phyloP scores from a whole-genome alignment of 2,113 vertebrate genomes.

The Perca schrenkii region DNA sequence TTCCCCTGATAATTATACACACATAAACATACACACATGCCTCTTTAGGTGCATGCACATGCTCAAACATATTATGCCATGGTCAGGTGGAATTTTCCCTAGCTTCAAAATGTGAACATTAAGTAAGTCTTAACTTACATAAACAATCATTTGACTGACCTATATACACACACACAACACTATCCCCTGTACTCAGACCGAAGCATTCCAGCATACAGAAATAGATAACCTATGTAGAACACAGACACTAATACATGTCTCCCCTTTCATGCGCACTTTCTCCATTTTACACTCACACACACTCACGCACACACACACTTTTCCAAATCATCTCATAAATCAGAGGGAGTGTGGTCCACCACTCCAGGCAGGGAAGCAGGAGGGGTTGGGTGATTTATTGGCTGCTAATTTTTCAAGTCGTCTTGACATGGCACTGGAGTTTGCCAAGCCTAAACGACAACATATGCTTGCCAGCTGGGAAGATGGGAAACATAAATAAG shows the following conservation, averaged over 20 bases:
- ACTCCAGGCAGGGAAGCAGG: conserved; percentile 80
- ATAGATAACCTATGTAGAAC: conserved; percentile 76
- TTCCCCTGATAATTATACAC: conserved; percentile 66
- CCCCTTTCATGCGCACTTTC: conserved; percentile 56
- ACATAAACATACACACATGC: conserved; percentile 21
- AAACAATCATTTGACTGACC: conserved; percentile 35
- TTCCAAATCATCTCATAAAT: conserved; percentile 84
- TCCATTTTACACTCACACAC: conserved; percentile 48
- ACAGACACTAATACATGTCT: conserved; percentile 61
- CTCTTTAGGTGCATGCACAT: neutral
- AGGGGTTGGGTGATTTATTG: conserved; percentile 85
- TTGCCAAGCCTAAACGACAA: conserved; percentile 86
- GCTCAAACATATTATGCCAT: neutral
- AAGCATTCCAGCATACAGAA: conserved; percentile 62
- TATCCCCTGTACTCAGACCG: conserved; percentile 46
- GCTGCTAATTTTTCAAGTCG: conserved; percentile 87
- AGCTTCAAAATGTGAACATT: conserved; percentile 17
- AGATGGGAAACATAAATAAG: conserved; percentile 82
- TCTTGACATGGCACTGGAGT: conserved; percentile 82
- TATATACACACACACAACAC: conserved; percentile 23
- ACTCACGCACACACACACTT: conserved; percentile 51
- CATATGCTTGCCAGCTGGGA: conserved; percentile 86
- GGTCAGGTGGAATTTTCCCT: conserved; percentile 10
- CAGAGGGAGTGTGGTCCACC: conserved; percentile 84
- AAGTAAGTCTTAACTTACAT: conserved; percentile 9